phyloP scores from a whole-genome alignment of 2,113 vertebrate genomes.

The Channa argus region DNA sequence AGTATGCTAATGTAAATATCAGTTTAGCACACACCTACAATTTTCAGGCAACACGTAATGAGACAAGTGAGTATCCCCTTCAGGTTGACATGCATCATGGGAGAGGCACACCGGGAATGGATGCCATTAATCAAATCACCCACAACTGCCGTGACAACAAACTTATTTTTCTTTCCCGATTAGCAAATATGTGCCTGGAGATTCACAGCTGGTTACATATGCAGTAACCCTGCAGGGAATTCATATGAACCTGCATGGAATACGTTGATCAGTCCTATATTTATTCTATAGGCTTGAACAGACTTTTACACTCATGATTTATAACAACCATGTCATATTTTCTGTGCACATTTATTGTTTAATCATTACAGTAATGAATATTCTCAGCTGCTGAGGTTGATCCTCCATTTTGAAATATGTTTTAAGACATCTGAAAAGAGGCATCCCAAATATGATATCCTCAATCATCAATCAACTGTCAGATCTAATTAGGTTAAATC shows the following conservation, averaged over 20 bases:
- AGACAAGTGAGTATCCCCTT: slow-evolving; percentile 53
- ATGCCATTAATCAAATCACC: slow-evolving; percentile 77
- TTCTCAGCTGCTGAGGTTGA: slow-evolving; percentile 3
- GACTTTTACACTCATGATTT: slow-evolving; percentile 30
- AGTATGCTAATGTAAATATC: slow-evolving; percentile 88
- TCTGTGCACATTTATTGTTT: slow-evolving; percentile 19
- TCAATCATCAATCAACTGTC: slow-evolving; percentile 23
- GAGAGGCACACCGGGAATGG: slow-evolving; percentile 50
- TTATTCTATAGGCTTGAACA: slow-evolving; percentile 24
- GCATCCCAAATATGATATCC: too few relatives aligned
- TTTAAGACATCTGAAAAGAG: slow-evolving; percentile 32
- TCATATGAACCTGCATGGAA: slow-evolving; percentile 37
- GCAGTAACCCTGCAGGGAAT: slow-evolving; percentile 40
- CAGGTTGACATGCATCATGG: slow-evolving; percentile 63
- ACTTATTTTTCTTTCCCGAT: slow-evolving; percentile 50
- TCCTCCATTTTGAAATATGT: not conserved
- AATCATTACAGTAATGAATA: not conserved
- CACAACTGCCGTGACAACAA: slow-evolving; percentile 44
- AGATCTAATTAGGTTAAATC: slow-evolving; percentile 34
- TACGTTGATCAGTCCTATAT: slow-evolving; percentile 39
- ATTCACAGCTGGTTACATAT: slow-evolving; percentile 56
- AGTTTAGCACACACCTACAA: slow-evolving; percentile 75
- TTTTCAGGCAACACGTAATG: slow-evolving; percentile 59
- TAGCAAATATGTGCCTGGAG: slow-evolving; percentile 43
- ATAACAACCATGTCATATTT: slow-evolving; percentile 16